Evolutionary conservation across 2,797 vertebrate genomes (phyloP), one percentile per base, ranked within the genome.

Genomic region (Mus spretus): DNA sequence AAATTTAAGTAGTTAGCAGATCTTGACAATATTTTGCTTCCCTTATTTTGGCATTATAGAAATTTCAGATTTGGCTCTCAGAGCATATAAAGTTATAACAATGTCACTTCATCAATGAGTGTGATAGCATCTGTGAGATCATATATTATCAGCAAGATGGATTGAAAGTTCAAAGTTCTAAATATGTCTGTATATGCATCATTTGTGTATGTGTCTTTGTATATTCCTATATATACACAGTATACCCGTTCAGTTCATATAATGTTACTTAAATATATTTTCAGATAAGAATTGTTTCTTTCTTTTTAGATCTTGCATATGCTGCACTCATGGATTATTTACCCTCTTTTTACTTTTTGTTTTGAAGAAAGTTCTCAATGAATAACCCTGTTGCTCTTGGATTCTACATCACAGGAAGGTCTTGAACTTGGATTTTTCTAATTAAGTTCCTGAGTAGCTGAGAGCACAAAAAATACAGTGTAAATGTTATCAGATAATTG

Each of bases 401-500:
- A 37, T 4, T 55, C 37, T 74, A 37, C 3, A 70, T 11, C 47
- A 20, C 28, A 50, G 2, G 3, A 50, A n/a, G 34, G 19, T 34
- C 6, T 24, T 86, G 63, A 85, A 53, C 44, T 53, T 70, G 65
- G 0, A 34, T 84, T 28, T 40, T 85, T 85, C 24, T 85, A 47
- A 11, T 24, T 37, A 53, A 67, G 7, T 13, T 37, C 1, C 26
- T n/a, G 7, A 72, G 20, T 86, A 34, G 11, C 65, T 53, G 12
- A 72, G 47, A 37, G 53, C 13, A 37, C 17, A 26, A 53, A 86
- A 89, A 93, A 79, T 1, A 15, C 75, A 95, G 10, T 40, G 3
- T 47, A 89, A 92, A 85, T 44, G 20, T 77, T 72, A 53, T 57
- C 67, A 97, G 89, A 89, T 85, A 79, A 95, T 70, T 77, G 0